Conservation (phyloP, 2,888 invertebrate species). For the Lapara coniferarum region DNA sequence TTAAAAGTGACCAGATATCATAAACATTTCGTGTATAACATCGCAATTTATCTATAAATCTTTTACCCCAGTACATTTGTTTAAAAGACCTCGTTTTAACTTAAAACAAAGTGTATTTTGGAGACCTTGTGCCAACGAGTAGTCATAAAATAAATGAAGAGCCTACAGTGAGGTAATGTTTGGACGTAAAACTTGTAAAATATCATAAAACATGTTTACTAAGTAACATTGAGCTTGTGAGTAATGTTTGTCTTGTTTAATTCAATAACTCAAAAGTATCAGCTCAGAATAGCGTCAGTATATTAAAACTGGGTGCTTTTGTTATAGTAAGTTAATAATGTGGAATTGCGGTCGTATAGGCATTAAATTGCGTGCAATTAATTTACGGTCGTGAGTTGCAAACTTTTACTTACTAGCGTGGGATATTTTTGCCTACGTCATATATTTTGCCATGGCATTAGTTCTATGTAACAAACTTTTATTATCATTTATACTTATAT, state of each 20-base stretch:
- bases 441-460: not conserved
- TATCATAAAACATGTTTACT: slow-evolving; percentile 22
- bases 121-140: slow-evolving; percentile 17
- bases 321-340: not conserved
- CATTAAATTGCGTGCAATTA: slow-evolving; percentile 2
- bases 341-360: not conserved
- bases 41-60: slow-evolving; percentile 10
- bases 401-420: not conserved
- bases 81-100: slow-evolving; percentile 16
- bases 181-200: slow-evolving; percentile 14
- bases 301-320: not conserved
- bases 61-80: not conserved
- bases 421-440: not conserved
- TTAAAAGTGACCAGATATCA: not conserved
- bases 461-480: not conserved
- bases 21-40: not conserved
- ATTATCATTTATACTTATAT: not conserved
- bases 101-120: slow-evolving; percentile 2
- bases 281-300: not conserved
- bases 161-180: slow-evolving; percentile 11
- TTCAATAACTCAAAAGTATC: not conserved
- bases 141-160: slow-evolving; percentile 13
- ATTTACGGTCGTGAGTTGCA: slow-evolving; percentile 2
- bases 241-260: not conserved
- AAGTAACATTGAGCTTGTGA: slow-evolving; percentile 24